phyloP scores from a whole-genome alignment of 2,113 vertebrate genomes.

The Petrocephalus zakoni region DNA sequence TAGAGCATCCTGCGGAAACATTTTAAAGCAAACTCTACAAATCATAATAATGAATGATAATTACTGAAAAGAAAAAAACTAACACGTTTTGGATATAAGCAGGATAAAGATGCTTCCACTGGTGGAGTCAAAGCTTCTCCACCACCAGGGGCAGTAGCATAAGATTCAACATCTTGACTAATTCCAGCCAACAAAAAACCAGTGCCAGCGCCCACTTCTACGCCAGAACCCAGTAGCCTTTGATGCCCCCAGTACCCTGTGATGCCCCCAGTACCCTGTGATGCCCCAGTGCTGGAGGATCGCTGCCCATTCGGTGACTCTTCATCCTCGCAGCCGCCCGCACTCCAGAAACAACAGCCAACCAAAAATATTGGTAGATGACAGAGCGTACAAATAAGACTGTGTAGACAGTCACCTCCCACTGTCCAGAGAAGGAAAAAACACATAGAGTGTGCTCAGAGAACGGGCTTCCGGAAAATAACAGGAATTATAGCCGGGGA shows the following conservation, averaged over 20 bases:
- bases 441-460: background rate
- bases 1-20: background rate
- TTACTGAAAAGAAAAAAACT: background rate
- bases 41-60: background rate
- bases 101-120: background rate
- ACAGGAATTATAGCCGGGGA: background rate
- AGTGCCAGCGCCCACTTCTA: background rate
- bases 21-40: background rate
- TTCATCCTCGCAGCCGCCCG: background rate
- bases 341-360: background rate
- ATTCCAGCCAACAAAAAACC: background rate
- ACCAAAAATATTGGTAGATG: background rate
- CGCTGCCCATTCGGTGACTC: background rate
- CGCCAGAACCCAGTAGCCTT: background rate
- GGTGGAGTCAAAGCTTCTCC: background rate
- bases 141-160: background rate
- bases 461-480: background rate
- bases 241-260: too few relatives aligned
- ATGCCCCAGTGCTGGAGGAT: background rate
- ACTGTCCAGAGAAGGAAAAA: background rate
- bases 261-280: background rate
- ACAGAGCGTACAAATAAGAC: background rate
- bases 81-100: background rate
- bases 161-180: background rate
- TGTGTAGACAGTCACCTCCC: slow-evolving; percentile 4